phyloP scores from a whole-genome alignment of 2,888 invertebrate genomes.

The Adelognathus sp. region DNA sequence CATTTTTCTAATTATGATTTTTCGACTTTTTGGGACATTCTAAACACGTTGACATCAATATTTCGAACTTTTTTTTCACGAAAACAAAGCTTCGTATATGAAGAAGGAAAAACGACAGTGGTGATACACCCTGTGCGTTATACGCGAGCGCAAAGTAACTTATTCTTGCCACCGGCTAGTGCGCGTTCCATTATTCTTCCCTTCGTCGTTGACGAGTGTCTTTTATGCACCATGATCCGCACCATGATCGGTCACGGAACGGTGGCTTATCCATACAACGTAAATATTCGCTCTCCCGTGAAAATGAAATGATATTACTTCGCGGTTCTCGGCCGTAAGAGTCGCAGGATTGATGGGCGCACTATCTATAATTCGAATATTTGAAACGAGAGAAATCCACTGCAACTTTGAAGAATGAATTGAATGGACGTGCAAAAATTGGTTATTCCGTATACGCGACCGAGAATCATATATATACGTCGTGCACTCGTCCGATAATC shows the following conservation, averaged over 20 bases:
- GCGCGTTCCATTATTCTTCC: no score
- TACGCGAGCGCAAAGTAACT: no score
- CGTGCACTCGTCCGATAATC: not conserved
- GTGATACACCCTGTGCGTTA: no score
- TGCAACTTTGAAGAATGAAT: not conserved
- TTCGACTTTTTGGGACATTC: no score
- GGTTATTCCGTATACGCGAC: not conserved
- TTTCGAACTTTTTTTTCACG: no score
- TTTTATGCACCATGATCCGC: no score
- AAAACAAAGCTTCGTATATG: no score
- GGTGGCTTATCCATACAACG: slow-evolving; percentile 10
- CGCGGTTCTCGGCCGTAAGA: not conserved
- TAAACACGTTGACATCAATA: no score
- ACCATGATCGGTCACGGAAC: slow-evolving; percentile 22
- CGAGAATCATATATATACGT: not conserved
- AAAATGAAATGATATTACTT: slow-evolving; percentile 30
- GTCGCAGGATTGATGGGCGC: slow-evolving; percentile 5
- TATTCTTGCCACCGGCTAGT: no score
- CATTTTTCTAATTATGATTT: no score
- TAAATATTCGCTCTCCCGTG: slow-evolving; percentile 25
- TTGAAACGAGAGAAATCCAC: not conserved
- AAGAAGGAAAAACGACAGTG: no score
- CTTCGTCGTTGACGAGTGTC: no score
- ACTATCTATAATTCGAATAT: slow-evolving; percentile 31
- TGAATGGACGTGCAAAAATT: not conserved